Evolutionary conservation across 2,113 vertebrate genomes (phyloP).

Genomic region (Callopanchax toddi): DNA sequence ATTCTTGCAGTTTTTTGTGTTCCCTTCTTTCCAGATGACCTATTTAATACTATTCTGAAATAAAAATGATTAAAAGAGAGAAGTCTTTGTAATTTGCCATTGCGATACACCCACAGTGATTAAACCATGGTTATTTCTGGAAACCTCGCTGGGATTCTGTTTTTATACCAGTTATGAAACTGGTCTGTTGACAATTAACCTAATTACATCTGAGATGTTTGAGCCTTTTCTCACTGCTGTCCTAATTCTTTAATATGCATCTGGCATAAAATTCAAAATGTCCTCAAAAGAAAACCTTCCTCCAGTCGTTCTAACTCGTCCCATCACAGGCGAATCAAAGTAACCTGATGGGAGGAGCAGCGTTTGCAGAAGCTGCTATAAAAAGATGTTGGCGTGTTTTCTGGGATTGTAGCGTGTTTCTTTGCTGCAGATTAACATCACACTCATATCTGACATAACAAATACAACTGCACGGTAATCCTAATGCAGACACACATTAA

Average conservation of each 20-base stretch:
- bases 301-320: not conserved
- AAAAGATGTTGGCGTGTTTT: conserved; percentile 26
- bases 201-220: not conserved
- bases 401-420: conserved; percentile 32
- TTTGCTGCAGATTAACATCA: conserved; percentile 32
- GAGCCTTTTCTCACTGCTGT: not conserved
- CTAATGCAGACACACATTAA: conserved; percentile 6
- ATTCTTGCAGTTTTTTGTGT: too few species aligned
- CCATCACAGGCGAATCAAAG: not conserved
- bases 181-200: not conserved
- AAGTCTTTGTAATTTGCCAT: too few species aligned
- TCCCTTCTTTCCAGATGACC: too few species aligned
- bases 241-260: not conserved
- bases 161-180: not conserved
- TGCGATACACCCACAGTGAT: not conserved
- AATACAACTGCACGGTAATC: conserved; percentile 44
- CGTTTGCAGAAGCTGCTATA: conserved; percentile 1
- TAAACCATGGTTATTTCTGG: not conserved
- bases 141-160: not conserved
- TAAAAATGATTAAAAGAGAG: too few species aligned
- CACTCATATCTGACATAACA: conserved; percentile 22
- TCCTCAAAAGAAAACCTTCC: not conserved
- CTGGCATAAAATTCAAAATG: not conserved
- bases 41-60: too few species aligned
- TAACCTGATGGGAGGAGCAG: not conserved